Base-by-base conservation (phyloP, 1,140 invertebrate genomes). In the Probaryconus sp. region DNA sequence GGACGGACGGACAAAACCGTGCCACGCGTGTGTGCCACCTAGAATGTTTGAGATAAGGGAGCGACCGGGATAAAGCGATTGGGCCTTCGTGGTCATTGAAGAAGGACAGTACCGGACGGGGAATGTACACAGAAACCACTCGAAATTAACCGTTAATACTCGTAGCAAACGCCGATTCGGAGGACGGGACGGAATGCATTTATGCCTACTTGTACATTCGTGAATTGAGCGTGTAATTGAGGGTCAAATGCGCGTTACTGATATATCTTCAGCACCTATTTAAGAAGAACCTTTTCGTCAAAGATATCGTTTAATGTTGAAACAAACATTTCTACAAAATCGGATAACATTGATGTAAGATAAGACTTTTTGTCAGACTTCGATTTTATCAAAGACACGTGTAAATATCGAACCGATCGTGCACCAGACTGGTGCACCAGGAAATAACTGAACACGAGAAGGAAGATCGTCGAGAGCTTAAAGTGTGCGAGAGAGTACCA, bases 11-110 rank as follows among this genome's bases (percentile, higher is more conserved):
- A 82, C 80, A 84, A 86, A 86, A 86, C 63, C 79, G 81, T 77
- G 83, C 84, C 84, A 85, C 81, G 80, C 82, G 81, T 82, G 76
- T 83, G 79, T 82, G 80, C 50, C 79, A 79, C 77, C 80, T 81
- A 82, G 79, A 79, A 51, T 64, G 71, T 63, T 58, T 42, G 45
- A 68, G 56, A 55, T 70, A 63, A 70, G 48, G 56, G 67, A 37
- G 67, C 55, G 50, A 70, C 48, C 35, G 48, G 45, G 58, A 71
- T n/a, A 33, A 11, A 24, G 14, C 5, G 18, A 50, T 33, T 26
- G 51, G 14, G 40, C 47, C n/a, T 31, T 21, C 16, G 21, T 0
- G 3, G 21, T 7, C 3, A 21, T 1, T 16, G 11, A 47, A 18
- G 28, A 11, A 48, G 31, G 35, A 5, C 5, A 9, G 7, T 14